Percentiles rank a stretch among this genome's conserved stretches.
phyloP scores from a whole-genome alignment of 2,113 vertebrate genomes.

The Todiramphus saurophagus region DNA sequence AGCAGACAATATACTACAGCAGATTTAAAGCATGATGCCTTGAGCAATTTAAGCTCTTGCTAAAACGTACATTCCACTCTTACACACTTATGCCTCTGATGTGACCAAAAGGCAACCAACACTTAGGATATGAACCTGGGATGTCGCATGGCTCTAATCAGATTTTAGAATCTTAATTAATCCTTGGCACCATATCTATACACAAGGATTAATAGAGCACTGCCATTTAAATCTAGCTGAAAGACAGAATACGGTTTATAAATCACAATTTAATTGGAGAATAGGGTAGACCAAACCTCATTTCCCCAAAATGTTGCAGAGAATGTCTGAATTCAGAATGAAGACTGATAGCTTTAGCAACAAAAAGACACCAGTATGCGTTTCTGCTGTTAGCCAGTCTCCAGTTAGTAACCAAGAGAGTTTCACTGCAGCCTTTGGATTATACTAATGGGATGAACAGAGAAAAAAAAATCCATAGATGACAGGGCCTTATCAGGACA shows the following conservation, averaged over 20 bases:
- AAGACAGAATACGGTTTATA: not conserved
- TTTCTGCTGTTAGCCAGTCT: not conserved
- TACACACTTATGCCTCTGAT: not conserved
- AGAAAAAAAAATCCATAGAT: not conserved
- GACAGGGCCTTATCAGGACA: not conserved
- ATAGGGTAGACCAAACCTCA: not conserved
- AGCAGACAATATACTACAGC: not conserved
- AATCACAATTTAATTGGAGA: not conserved
- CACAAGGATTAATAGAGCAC: not conserved
- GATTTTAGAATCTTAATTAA: not conserved
- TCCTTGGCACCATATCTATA: not conserved
- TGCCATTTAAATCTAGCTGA: not conserved
- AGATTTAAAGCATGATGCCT: not conserved
- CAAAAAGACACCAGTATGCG: not conserved
- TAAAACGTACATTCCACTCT: not conserved
- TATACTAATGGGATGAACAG: not conserved
- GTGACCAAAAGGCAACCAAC: not conserved
- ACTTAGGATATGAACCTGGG: not conserved
- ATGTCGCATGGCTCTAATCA: not conserved
- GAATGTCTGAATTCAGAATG: not conserved
- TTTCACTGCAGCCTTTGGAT: not conserved
- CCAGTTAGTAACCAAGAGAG: not conserved
- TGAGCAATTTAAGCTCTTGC: fast-evolving
- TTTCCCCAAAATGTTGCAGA: not conserved
- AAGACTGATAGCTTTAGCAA: not conserved